Evolutionary conservation across 2,888 invertebrate genomes (phyloP), one percentile per base, ranked within the genome.

Genomic region (Venusia cambrica): DNA sequence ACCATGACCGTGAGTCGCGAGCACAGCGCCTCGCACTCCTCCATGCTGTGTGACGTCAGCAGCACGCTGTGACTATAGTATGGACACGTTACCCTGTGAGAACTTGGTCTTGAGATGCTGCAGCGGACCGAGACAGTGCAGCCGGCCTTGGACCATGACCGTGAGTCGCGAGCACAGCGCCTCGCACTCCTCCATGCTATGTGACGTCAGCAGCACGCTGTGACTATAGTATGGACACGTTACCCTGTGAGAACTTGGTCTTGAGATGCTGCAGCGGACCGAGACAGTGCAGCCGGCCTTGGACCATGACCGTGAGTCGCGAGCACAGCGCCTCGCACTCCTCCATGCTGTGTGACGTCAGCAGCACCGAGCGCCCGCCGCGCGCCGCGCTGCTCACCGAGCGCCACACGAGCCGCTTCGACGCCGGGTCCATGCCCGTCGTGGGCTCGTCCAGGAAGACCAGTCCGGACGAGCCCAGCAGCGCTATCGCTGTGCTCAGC

Each of bases 321-420:
- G 93, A 92, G 67, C 95, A 95, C 17, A 95, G 77, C 12, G 92
- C 93, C 77, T 95, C 94, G 71, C 94, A 94, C 71, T 95, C 95
- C 71, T 93, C 93, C 93, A 95, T 94, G 55, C 80, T 81, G 73
- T 85, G 84, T 25, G 84, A 79, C 48, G 84, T 83, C 46, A 96
- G 87, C 38, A 96, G 88, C 25, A 96, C 90, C 41, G 94, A 92
- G 19, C 95, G 95, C 0, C 90, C 89, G 29, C 91, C 89, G 5
- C 48, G 16, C 43, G 92, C 90, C 39, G 90, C 88, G 3, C 47
- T 55, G 54, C 68, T 75, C 13, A 96, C 88, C 24, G 92, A 90
- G 55, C 92, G 88, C 96, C 96, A 96, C 5, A 97, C 88, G 39
- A 93, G 90, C 2, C 96, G 89, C 54, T 95, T 91, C 0, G 95